phyloP scores from a whole-genome alignment of 2,113 vertebrate genomes.

The Zosterops hypoxanthus region DNA sequence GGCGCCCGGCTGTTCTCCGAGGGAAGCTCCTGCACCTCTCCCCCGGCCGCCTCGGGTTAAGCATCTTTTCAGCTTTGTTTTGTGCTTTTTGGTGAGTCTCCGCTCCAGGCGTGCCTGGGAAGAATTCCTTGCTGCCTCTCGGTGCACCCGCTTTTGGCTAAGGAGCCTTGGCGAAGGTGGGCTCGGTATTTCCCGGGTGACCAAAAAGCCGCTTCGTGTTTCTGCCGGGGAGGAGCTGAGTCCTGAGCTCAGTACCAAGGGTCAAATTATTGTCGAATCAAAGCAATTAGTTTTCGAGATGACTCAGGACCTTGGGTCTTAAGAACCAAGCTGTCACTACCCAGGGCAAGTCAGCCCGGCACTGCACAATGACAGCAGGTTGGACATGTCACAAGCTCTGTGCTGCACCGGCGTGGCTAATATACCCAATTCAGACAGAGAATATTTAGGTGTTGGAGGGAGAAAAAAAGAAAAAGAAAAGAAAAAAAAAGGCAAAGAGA shows the following conservation, averaged over 20 bases:
- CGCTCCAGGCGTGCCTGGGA: not conserved
- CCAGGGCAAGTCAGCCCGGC: fast-evolving
- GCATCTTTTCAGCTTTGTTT: not conserved
- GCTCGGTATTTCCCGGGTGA: not conserved
- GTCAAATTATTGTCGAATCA: not conserved
- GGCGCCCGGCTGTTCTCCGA: fast-evolving
- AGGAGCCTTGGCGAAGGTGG: not conserved
- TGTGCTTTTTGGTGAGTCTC: fast-evolving
- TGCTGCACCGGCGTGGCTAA: not conserved
- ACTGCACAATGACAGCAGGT: not conserved
- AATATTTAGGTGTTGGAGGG: not conserved
- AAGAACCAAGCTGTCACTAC: not conserved
- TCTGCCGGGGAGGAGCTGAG: not conserved
- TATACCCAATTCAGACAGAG: fast-evolving
- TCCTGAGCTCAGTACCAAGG: not conserved
- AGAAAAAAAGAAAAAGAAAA: fast-evolving
- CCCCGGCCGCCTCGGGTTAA: not conserved
- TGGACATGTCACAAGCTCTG: not conserved
- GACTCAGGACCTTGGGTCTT: not conserved
- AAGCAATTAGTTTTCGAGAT: not conserved
- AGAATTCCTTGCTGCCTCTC: not conserved
- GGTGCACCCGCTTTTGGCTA: fast-evolving
- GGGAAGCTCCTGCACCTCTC: not conserved
- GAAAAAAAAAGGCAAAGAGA: too few relatives aligned
- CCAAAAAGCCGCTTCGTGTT: fast-evolving